Conservation (phyloP, 1,140 invertebrate genomes). For the Drosophila parabipectinata region DNA sequence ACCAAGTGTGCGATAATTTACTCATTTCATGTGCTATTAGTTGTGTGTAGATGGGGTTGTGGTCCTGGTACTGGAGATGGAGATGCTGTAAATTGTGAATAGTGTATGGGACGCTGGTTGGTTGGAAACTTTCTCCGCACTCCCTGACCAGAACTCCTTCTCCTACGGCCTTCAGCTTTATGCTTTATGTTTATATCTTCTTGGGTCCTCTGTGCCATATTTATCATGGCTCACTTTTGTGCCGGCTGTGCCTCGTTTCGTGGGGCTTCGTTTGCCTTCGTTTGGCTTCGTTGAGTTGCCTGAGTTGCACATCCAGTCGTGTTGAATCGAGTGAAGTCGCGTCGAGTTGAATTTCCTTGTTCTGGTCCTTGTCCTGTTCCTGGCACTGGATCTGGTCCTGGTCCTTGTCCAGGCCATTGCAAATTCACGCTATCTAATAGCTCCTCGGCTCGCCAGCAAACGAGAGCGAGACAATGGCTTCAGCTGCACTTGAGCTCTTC, state of each 20-base stretch:
- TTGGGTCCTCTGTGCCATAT: constrained; percentile 42
- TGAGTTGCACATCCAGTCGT: neutral
- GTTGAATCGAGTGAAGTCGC: neutral
- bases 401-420: constrained; percentile 18
- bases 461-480: constrained; percentile 68
- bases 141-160: constrained; percentile 20
- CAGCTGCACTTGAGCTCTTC: constrained; percentile 78
- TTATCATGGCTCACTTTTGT: constrained; percentile 70
- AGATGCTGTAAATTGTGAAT: constrained; percentile 41
- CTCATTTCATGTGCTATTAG: constrained; percentile 80
- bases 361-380: constrained; percentile 11
- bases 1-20: constrained; percentile 69
- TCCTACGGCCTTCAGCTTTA: constrained; percentile 41
- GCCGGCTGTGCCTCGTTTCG: constrained; percentile 43
- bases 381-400: constrained; percentile 1
- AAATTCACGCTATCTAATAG: constrained; percentile 60
- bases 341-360: constrained; percentile 36
- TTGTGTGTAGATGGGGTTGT: constrained; percentile 48
- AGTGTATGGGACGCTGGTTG: constrained; percentile 42
- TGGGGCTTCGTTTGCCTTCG: constrained; percentile 9
- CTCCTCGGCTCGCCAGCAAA: constrained; percentile 38
- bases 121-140: constrained; percentile 32
- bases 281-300: constrained; percentile 13
- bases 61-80: neutral
- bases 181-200: constrained; percentile 59